These are phyloP conservation scores for Drosophila albomicans DNA, from an alignment of 1,140 invertebrate genomes.

Conservation along the genomic window DNA sequence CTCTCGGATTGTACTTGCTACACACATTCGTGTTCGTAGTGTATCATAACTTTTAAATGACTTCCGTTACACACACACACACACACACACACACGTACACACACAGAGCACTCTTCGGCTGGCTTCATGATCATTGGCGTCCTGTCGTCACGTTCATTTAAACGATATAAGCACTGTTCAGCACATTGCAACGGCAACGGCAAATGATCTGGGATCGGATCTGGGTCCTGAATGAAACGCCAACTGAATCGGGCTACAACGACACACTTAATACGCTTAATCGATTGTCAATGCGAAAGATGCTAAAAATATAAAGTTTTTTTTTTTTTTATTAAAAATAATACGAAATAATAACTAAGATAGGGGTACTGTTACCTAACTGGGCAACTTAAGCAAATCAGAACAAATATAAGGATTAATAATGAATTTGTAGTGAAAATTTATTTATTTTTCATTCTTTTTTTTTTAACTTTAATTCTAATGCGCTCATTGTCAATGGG, in stretches of 20 bases:
- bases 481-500: too few species aligned
- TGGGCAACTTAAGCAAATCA: too few species aligned
- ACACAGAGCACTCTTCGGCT: neutral
- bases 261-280: neutral
- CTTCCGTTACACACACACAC: slow-evolving; percentile 49
- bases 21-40: neutral
- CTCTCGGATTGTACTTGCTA: neutral
- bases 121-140: slow-evolving; percentile 51
- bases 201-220: slow-evolving; percentile 42
- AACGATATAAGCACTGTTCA: slow-evolving; percentile 31
- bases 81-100: neutral
- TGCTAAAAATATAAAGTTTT: too few species aligned
- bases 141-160: slow-evolving; percentile 77
- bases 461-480: too few species aligned
- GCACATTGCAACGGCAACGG: slow-evolving; percentile 16
- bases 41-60: slow-evolving; percentile 61
- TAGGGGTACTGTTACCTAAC: too few species aligned
- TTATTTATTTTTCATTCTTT: too few species aligned
- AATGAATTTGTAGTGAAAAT: too few species aligned
- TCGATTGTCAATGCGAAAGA: neutral
- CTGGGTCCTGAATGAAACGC: neutral
- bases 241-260: neutral
- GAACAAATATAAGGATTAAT: too few species aligned
- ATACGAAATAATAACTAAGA: too few species aligned
- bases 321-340: too few species aligned